Evolutionary conservation across 1,140 invertebrate species (phyloP).

Genomic region (Condylostylus longicornis): DNA sequence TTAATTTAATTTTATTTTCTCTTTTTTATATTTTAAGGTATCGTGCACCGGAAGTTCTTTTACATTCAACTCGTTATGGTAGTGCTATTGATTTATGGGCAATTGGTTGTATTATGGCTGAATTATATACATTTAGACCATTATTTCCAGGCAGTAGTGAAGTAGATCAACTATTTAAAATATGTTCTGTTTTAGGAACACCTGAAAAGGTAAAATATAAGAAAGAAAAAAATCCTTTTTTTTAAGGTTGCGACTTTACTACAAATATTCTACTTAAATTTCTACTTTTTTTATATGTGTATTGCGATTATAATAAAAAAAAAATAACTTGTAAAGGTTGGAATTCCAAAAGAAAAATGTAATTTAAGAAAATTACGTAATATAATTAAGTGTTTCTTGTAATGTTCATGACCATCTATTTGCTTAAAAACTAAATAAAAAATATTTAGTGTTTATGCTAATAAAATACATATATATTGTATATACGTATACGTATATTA

Average conservation of each 20-base stretch:
- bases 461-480: too few species aligned
- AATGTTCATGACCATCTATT: too few species aligned
- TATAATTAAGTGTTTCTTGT: too few species aligned
- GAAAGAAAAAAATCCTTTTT: neutral
- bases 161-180: slow-evolving; percentile 97
- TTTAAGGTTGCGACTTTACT: slow-evolving; percentile 1
- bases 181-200: slow-evolving; percentile 88
- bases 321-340: too few species aligned
- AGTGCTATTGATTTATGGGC: slow-evolving; percentile 99
- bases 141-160: slow-evolving; percentile 95
- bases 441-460: too few species aligned
- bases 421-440: too few species aligned
- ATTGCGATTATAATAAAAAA: too few species aligned
- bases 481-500: too few species aligned
- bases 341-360: too few species aligned
- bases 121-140: slow-evolving; percentile 94
- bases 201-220: slow-evolving; percentile 58
- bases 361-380: too few species aligned
- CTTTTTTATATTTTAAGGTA: slow-evolving; percentile 42
- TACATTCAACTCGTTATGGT: slow-evolving; percentile 89
- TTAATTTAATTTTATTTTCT: neutral
- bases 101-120: slow-evolving; percentile 93
- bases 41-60: slow-evolving; percentile 84
- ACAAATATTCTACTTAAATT: too few species aligned
- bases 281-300: too few species aligned